A percentile compares a stretch with the other conserved stretches of the same genome.
Conservation (phyloP, 2,888 invertebrate genomes). For the Acleris laterana region DNA sequence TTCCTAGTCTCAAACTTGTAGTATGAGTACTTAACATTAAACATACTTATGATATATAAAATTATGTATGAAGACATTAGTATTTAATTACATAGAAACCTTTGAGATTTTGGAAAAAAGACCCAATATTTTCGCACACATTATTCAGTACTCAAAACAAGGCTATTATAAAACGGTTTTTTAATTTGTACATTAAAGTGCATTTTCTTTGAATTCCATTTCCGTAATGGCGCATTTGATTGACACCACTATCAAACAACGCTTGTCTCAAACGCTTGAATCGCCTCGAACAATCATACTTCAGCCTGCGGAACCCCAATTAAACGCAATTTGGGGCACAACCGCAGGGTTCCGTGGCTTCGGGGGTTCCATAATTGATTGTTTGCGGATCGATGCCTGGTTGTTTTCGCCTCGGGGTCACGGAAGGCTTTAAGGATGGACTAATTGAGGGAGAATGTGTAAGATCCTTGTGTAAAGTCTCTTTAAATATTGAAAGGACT, state of each 20-base stretch:
- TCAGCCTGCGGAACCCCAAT: constrained; percentile 4
- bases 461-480: background rate
- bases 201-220: too few relatives aligned
- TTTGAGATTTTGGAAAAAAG: too few relatives aligned
- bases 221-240: background rate
- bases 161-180: too few relatives aligned
- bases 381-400: constrained; percentile 15
- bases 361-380: constrained; percentile 14
- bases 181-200: too few relatives aligned
- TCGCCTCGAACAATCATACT: constrained; percentile 13
- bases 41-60: too few relatives aligned
- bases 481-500: background rate
- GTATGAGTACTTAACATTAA: too few relatives aligned
- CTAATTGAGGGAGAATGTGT: background rate
- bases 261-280: constrained; percentile 6
- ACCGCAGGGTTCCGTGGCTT: constrained; percentile 15
- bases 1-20: too few relatives aligned
- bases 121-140: too few relatives aligned
- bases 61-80: too few relatives aligned
- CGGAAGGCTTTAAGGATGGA: background rate
- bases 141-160: too few relatives aligned
- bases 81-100: too few relatives aligned
- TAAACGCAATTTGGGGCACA: constrained; percentile 11
- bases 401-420: constrained; percentile 5
- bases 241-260: constrained; percentile 5